These are phyloP conservation scores for Incurvaria masculella DNA, from an alignment of 2,888 invertebrate species.

Conservation along the genomic window DNA sequence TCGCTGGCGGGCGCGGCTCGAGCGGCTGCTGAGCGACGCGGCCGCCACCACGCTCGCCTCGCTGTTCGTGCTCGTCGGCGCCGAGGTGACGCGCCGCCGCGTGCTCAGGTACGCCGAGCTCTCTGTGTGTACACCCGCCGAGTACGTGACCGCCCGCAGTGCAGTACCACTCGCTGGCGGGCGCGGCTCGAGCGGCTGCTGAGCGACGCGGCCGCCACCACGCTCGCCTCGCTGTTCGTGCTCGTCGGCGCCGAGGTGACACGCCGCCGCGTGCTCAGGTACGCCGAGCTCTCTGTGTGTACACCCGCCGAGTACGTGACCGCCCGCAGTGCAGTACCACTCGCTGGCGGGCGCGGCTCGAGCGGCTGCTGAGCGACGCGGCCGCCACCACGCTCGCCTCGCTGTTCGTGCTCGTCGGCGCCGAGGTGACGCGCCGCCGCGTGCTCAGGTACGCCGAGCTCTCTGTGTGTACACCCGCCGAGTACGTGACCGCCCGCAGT, in stretches of 20 bases:
- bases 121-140: too few relatives aligned
- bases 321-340: too few relatives aligned
- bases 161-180: conserved; percentile 17
- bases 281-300: not conserved
- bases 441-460: conserved; percentile 37
- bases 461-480: too few relatives aligned
- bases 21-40: conserved; percentile 27
- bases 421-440: conserved; percentile 32
- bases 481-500: too few relatives aligned
- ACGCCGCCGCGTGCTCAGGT: conserved; percentile 38
- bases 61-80: conserved; percentile 35
- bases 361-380: not conserved
- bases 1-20: conserved; percentile 25
- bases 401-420: conserved; percentile 36
- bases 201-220: conserved; percentile 21
- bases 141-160: too few relatives aligned
- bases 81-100: conserved; percentile 32
- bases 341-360: too few relatives aligned
- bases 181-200: conserved; percentile 31
- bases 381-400: conserved; percentile 27
- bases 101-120: conserved; percentile 30
- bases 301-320: too few relatives aligned
- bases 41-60: conserved; percentile 29
- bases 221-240: conserved; percentile 32
- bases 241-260: conserved; percentile 38